Percentiles rank a stretch among this genome's conserved stretches.
phyloP scores from a whole-genome alignment of 2,797 vertebrate genomes.

The Cirrhinus molitorella region DNA sequence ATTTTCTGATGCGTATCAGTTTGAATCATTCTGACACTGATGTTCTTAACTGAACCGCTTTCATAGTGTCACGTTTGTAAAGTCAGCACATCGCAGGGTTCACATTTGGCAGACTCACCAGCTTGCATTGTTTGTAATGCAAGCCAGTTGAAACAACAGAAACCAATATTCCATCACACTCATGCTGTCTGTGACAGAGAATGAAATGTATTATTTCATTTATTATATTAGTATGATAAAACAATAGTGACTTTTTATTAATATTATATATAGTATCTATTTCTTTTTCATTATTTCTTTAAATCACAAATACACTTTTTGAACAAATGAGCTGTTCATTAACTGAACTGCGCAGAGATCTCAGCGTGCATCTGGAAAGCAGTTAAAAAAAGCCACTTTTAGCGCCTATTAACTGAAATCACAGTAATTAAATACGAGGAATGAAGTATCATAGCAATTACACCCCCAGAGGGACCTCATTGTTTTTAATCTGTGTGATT shows the following conservation, averaged over 20 bases:
- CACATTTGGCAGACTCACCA: conserved; percentile 33
- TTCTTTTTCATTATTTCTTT: background rate
- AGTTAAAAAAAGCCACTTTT: conserved; percentile 18
- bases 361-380: conserved; percentile 29
- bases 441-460: conserved; percentile 57
- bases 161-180: conserved; percentile 11
- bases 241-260: background rate
- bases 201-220: background rate
- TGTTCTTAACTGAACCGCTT: background rate
- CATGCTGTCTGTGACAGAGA: background rate
- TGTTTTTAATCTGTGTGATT: conserved; percentile 40
- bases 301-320: background rate
- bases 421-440: conserved; percentile 57
- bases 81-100: conserved; percentile 36
- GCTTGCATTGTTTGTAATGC: conserved; percentile 31
- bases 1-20: background rate
- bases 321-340: background rate
- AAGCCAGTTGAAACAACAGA: conserved; percentile 16
- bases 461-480: conserved; percentile 40
- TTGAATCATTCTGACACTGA: background rate
- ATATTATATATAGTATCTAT: background rate
- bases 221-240: background rate
- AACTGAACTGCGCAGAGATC: background rate
- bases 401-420: conserved; percentile 39
- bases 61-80: conserved; percentile 16